Evolutionary conservation across 2,888 invertebrate species (phyloP).

Genomic region (Sisyra nigra): DNA sequence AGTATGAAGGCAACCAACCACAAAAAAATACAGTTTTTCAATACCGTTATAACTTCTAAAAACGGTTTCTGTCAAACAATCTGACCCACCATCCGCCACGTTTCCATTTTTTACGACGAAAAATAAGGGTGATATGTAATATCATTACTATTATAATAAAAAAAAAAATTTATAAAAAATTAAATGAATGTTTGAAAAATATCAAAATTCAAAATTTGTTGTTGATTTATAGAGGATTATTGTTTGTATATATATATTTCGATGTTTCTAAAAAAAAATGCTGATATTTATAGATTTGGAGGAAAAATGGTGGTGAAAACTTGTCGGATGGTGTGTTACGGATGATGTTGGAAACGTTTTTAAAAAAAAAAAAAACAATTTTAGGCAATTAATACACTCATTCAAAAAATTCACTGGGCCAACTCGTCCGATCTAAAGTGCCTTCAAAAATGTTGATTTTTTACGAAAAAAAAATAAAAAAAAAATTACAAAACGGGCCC

Average conservation of each 20-base stretch:
- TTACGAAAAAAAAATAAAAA: constrained; percentile 57
- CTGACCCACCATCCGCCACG: not conserved
- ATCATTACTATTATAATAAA: constrained; percentile 6
- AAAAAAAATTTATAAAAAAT: constrained; percentile 1
- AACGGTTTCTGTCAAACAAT: not conserved
- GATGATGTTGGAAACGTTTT: constrained; percentile 4
- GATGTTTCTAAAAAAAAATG: constrained; percentile 14
- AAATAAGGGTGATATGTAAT: constrained; percentile 9
- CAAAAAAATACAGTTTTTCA: constrained; percentile 31
- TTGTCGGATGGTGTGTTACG: not conserved
- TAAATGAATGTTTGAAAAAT: not conserved
- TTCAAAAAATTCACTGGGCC: constrained; percentile 69
- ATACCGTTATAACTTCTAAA: constrained; percentile 13
- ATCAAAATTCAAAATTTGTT: constrained; percentile 6
- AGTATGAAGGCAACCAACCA: constrained; percentile 60
- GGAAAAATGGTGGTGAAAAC: constrained; percentile 20
- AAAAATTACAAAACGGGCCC: constrained; percentile 70
- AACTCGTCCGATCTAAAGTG: constrained; percentile 90
- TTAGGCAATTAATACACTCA: constrained; percentile 30
- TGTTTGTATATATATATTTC: constrained; percentile 11
- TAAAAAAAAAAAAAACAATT: too few relatives aligned
- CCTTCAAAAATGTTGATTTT: constrained; percentile 81
- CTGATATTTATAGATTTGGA: constrained; percentile 9
- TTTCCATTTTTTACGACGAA: not conserved
- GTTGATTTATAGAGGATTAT: constrained; percentile 6